Evolutionary conservation across 2,113 vertebrate genomes (phyloP).

Genomic region (Rhinichthys klamathensis): DNA sequence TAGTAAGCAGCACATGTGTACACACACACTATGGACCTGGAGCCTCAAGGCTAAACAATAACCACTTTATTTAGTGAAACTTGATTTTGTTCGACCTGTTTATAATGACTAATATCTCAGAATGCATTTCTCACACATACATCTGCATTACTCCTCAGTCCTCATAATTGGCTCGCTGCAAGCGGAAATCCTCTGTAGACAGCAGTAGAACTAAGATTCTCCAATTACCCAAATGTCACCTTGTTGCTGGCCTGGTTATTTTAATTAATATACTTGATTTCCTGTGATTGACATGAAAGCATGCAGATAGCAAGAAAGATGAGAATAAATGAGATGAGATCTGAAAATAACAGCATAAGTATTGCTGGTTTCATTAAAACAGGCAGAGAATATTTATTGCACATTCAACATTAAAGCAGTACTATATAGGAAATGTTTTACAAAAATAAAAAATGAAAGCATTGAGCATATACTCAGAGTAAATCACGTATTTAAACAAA

Average conservation of each 20-base stretch:
- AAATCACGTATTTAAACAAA: too few species aligned
- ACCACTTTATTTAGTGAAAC: slow-evolving; percentile 12
- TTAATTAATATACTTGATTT: slow-evolving; percentile 3
- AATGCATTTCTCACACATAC: slow-evolving; percentile 7
- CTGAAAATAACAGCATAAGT: not conserved
- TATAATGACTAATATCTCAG: slow-evolving; percentile 15
- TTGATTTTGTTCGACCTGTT: not conserved
- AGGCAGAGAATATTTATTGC: not conserved
- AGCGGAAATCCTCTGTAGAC: not conserved
- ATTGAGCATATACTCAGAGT: too few species aligned
- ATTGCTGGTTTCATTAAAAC: not conserved
- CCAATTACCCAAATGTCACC: slow-evolving; percentile 13
- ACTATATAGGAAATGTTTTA: not conserved
- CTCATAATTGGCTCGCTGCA: not conserved
- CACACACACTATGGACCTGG: not conserved
- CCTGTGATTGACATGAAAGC: not conserved
- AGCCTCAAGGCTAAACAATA: slow-evolving; percentile 21
- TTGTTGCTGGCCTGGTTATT: not conserved
- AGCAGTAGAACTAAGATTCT: not conserved
- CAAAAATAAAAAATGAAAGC: too few species aligned
- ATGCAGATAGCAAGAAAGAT: not conserved
- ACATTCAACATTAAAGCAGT: not conserved
- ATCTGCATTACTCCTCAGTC: not conserved
- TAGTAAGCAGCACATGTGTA: not conserved
- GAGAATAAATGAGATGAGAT: not conserved